These are phyloP conservation scores for Brachyhypopomus gauderio DNA, from an alignment of 2,113 vertebrate genomes.

Conservation along the genomic window DNA sequence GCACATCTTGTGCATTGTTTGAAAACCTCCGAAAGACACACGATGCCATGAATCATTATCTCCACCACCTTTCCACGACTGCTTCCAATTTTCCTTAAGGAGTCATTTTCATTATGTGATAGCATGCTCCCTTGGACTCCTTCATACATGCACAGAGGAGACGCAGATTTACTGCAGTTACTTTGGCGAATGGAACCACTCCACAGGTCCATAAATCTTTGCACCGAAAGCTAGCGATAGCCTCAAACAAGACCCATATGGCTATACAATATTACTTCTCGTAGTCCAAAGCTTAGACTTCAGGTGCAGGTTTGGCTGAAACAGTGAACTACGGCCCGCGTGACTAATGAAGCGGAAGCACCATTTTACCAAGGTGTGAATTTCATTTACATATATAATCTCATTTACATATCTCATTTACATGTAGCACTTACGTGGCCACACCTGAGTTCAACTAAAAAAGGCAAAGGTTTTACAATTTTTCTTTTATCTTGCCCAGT, in stretches of 20 bases:
- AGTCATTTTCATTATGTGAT: background rate
- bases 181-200: constrained; percentile 36
- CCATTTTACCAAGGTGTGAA: no score
- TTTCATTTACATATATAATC: background rate
- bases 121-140: background rate
- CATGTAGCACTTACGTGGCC: background rate
- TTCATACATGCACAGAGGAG: constrained; percentile 7
- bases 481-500: no score
- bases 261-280: background rate
- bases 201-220: constrained; percentile 28
- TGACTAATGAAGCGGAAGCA: constrained; percentile 3
- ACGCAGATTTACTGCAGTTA: constrained; percentile 28
- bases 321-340: background rate
- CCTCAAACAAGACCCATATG: constrained; percentile 12
- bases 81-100: constrained; percentile 14
- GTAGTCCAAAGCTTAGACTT: background rate
- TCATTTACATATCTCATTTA: background rate
- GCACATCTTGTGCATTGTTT: background rate
- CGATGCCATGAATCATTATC: background rate
- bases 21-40: background rate
- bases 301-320: background rate
- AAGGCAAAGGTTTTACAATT: background rate
- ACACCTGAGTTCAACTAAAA: background rate
- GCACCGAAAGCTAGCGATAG: background rate
- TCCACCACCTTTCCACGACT: constrained; percentile 2